phyloP scores from a whole-genome alignment of 2,797 vertebrate genomes.

The Clarias laeviceps region DNA sequence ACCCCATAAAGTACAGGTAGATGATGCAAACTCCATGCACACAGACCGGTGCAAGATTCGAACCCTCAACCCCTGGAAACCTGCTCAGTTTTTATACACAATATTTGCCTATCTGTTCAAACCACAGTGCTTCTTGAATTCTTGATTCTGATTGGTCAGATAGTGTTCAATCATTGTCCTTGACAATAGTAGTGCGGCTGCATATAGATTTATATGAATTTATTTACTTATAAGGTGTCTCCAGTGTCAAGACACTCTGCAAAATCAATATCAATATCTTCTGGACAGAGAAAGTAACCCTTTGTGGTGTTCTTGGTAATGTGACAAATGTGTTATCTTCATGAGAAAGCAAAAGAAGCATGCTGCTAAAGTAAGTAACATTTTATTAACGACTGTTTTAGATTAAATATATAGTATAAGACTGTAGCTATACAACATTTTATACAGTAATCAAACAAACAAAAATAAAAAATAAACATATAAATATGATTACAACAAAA shows the following conservation, averaged over 20 bases:
- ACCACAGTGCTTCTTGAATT: background rate
- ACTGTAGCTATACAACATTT: no score
- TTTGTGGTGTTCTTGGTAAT: background rate
- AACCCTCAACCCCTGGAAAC: background rate
- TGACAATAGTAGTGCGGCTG: background rate
- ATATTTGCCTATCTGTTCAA: background rate
- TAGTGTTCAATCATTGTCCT: background rate
- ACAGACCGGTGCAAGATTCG: no score
- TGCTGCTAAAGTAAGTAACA: background rate
- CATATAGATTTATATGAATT: background rate
- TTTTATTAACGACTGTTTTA: background rate
- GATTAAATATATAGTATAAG: background rate
- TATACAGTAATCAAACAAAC: no score
- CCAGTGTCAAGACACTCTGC: background rate
- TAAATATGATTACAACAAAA: background rate
- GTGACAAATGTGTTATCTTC: background rate
- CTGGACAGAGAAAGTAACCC: background rate
- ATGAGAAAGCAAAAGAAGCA: background rate
- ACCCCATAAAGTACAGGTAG: no score
- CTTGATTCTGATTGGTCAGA: constrained; percentile 2
- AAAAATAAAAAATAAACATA: no score
- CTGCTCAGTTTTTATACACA: background rate
- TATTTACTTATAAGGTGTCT: background rate
- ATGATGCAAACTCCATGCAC: no score
- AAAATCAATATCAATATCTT: background rate